Conservation (phyloP, 2,888 invertebrate genomes). For the Electrophaes corylata region DNA sequence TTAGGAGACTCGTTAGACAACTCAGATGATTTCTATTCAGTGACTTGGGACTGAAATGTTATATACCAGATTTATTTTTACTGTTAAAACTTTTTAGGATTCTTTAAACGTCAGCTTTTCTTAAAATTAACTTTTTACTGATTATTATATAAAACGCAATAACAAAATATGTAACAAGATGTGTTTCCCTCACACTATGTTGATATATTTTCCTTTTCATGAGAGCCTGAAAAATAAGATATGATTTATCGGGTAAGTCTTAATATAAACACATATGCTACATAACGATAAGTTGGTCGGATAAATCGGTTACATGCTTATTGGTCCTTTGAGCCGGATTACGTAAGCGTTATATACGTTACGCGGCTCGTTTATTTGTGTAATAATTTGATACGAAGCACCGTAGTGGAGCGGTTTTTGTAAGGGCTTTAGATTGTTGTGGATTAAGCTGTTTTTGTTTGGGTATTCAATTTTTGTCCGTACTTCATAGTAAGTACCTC, state of each 20-base stretch:
- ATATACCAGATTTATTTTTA: no score
- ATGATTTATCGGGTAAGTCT: constrained; percentile 39
- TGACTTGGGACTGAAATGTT: no score
- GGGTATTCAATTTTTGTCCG: constrained; percentile 5
- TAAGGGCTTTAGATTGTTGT: constrained; percentile 18
- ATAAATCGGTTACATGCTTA: constrained; percentile 51
- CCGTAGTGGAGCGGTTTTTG: constrained; percentile 17
- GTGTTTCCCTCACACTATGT: constrained; percentile 24
- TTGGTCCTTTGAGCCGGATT: constrained; percentile 46
- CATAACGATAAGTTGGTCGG: constrained; percentile 40
- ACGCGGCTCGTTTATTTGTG: constrained; percentile 42
- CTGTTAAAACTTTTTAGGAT: no score
- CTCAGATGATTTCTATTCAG: neutral
- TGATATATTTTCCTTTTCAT: constrained; percentile 27
- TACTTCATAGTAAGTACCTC: neutral
- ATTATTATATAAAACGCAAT: neutral
- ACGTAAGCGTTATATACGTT: constrained; percentile 44
- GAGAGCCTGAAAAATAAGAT: constrained; percentile 36
- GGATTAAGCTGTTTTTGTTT: constrained; percentile 20
- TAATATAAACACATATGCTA: constrained; percentile 42
- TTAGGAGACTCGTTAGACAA: neutral
- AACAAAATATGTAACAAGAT: constrained; percentile 17
- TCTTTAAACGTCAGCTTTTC: no score
- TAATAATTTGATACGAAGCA: constrained; percentile 41
- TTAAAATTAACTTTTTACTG: no score